Conservation (phyloP, 2,888 invertebrate species). For the Zygogramma bicolorata region DNA sequence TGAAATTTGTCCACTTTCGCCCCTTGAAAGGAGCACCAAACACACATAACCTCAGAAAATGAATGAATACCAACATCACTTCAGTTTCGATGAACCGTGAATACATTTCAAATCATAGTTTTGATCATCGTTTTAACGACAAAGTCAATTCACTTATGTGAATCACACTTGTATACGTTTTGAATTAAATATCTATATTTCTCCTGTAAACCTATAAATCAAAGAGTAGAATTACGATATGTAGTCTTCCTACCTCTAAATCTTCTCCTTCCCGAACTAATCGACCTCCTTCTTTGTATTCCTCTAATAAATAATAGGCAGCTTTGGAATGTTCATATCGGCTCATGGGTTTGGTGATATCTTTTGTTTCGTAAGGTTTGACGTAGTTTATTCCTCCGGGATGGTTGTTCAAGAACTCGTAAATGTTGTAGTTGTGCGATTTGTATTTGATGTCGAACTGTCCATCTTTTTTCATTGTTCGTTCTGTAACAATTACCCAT, state of each 20-base stretch:
- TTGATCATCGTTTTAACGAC: too few species aligned
- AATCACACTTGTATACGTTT: too few species aligned
- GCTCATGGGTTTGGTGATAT: constrained; percentile 70
- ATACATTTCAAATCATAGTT: too few species aligned
- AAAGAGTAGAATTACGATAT: too few species aligned
- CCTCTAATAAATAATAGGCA: constrained; percentile 75
- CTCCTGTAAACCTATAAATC: too few species aligned
- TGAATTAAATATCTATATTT: too few species aligned
- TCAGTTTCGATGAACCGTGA: too few species aligned
- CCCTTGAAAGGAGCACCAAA: too few species aligned
- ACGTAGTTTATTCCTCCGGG: constrained; percentile 81
- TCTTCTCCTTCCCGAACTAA: constrained; percentile 58
- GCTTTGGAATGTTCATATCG: constrained; percentile 73
- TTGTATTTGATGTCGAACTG: constrained; percentile 65
- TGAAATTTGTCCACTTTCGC: too few species aligned
- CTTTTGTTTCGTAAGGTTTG: constrained; percentile 70
- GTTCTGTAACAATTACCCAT: constrained; percentile 27
- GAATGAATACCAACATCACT: too few species aligned
- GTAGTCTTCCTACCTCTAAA: constrained; percentile 68
- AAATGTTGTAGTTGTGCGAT: constrained; percentile 73
- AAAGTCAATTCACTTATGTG: too few species aligned
- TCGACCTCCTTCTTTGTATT: constrained; percentile 68
- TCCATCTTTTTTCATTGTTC: constrained; percentile 50
- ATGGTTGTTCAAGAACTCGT: constrained; percentile 76
- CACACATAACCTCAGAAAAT: too few species aligned